Evolutionary conservation across 2,888 invertebrate species (phyloP).

Genomic region (Molorchus minor): DNA sequence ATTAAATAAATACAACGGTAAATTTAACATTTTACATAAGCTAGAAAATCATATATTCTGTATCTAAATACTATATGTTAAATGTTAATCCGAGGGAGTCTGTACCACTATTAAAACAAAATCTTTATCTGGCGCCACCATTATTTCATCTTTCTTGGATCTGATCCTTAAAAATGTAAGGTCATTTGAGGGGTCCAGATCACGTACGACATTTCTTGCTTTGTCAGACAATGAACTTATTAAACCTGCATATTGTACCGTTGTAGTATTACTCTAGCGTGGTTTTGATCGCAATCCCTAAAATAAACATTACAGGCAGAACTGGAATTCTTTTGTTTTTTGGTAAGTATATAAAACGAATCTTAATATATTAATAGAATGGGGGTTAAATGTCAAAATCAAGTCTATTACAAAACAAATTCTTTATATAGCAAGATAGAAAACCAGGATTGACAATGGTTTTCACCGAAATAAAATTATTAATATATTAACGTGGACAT

Average conservation of each 20-base stretch:
- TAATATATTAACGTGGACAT: too few species aligned
- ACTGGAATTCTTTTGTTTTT: too few species aligned
- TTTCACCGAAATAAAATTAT: too few species aligned
- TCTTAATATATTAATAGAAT: constrained; percentile 11
- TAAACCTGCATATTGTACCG: constrained; percentile 92
- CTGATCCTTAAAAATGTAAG: constrained; percentile 92
- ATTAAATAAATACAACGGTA: too few species aligned
- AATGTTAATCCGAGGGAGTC: constrained; percentile 72
- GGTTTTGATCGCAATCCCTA: constrained; percentile 88
- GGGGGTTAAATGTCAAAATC: neutral
- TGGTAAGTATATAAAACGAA: too few species aligned
- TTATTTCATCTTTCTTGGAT: constrained; percentile 96
- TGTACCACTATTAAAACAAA: constrained; percentile 93
- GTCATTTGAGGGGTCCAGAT: constrained; percentile 94
- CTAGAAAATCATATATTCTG: too few species aligned
- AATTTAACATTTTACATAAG: too few species aligned
- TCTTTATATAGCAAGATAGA: too few species aligned
- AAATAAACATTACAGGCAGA: too few species aligned
- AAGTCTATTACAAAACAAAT: too few species aligned
- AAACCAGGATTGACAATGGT: too few species aligned
- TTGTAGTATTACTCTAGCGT: constrained; percentile 93
- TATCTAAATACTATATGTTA: too few species aligned
- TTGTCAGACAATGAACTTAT: constrained; percentile 91
- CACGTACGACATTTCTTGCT: constrained; percentile 89
- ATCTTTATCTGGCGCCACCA: constrained; percentile 97